phyloP scores from a whole-genome alignment of 2,797 vertebrate genomes.

The Pangasius macronema region DNA sequence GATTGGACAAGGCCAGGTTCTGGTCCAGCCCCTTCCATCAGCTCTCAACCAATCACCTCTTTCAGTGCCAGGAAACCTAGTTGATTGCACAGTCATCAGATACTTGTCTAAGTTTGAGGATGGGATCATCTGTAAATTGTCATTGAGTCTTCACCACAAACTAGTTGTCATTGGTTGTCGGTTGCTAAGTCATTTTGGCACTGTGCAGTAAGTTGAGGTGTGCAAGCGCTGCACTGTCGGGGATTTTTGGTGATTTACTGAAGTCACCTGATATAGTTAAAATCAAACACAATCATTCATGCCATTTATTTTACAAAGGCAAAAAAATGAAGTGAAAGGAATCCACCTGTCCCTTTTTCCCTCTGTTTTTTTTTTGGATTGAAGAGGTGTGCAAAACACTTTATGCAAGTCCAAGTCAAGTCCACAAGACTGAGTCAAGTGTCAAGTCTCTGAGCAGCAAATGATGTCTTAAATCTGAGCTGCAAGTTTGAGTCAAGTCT shows the following conservation, averaged over 20 bases:
- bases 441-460: background rate
- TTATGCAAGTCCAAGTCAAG: background rate
- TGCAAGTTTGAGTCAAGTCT: background rate
- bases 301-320: background rate
- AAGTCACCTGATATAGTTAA: background rate
- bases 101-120: background rate
- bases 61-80: slow-evolving; percentile 41
- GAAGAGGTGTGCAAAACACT: background rate
- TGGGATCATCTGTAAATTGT: slow-evolving; percentile 21
- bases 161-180: too few relatives aligned
- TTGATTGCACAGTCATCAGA: slow-evolving; percentile 14
- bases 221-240: background rate
- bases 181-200: background rate
- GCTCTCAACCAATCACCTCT: slow-evolving; percentile 38
- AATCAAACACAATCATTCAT: background rate
- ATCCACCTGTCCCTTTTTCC: background rate
- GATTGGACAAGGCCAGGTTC: background rate
- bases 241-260: slow-evolving; percentile 3
- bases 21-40: slow-evolving; percentile 26
- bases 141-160: slow-evolving; percentile 16
- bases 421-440: background rate
- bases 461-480: background rate
- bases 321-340: background rate
- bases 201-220: background rate
- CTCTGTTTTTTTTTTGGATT: background rate